Conservation (phyloP, 92 coral and sea anemone genomes). For the Epizoanthus rinbou region DNA sequence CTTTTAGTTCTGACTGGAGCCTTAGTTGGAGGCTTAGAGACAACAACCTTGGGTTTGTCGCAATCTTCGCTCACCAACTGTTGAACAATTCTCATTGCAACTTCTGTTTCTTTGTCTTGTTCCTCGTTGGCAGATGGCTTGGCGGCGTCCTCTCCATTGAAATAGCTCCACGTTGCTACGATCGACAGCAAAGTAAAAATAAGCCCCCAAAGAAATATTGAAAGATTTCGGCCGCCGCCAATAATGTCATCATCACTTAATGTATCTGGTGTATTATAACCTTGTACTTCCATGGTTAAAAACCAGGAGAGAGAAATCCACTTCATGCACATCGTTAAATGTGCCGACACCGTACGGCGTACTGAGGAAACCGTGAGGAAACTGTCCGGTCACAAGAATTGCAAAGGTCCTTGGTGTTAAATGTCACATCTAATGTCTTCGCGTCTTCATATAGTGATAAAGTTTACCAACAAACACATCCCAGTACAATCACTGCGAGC, state of each 20-base stretch:
- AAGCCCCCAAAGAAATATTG: conserved; percentile 75
- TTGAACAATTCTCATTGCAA: conserved; percentile 67
- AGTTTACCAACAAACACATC: not conserved
- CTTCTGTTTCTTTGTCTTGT: conserved; percentile 70
- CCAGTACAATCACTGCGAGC: not conserved
- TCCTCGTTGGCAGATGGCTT: conserved; percentile 47
- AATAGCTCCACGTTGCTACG: conserved; percentile 79
- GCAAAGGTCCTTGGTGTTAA: not conserved
- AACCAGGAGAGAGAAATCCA: not conserved
- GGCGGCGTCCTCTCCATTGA: conserved; percentile 68
- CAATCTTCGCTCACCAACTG: conserved; percentile 49
- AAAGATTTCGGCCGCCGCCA: conserved; percentile 63
- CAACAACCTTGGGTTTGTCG: conserved; percentile 1
- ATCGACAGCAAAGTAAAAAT: conserved; percentile 69
- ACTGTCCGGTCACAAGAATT: not conserved
- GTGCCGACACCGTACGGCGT: not conserved
- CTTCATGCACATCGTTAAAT: conserved; percentile 3
- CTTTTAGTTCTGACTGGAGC: conserved; percentile 7
- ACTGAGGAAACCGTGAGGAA: too few species aligned
- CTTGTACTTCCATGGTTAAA: not conserved
- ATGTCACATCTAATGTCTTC: not conserved
- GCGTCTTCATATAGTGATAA: not conserved
- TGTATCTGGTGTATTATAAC: not conserved
- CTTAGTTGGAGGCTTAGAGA: not conserved
- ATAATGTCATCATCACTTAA: conserved; percentile 41